phyloP scores from a whole-genome alignment of 2,888 invertebrate genomes.

The Plusia festucae region DNA sequence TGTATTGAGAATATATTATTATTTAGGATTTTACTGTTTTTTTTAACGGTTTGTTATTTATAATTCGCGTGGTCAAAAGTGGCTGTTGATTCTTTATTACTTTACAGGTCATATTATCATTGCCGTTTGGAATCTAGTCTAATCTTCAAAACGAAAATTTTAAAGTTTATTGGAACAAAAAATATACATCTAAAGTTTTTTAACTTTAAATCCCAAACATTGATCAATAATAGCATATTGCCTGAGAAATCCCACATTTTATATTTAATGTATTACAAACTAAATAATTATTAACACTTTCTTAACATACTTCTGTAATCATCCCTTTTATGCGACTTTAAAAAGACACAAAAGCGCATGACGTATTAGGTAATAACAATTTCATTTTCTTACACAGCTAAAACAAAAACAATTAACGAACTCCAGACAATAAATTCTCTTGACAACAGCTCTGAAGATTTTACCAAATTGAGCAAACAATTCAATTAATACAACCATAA shows the following conservation, averaged over 20 bases:
- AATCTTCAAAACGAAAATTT: too few relatives aligned
- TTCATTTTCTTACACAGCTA: not conserved
- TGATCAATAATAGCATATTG: too few relatives aligned
- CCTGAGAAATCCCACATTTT: too few relatives aligned
- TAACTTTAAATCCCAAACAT: too few relatives aligned
- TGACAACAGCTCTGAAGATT: conserved; percentile 20
- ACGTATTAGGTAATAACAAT: not conserved
- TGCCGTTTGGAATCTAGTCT: too few relatives aligned
- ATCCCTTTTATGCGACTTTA: not conserved
- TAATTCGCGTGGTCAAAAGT: not conserved
- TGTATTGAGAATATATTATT: not conserved
- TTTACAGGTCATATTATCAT: too few relatives aligned
- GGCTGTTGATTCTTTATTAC: not conserved
- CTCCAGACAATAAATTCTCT: conserved; percentile 15
- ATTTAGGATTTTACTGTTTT: not conserved
- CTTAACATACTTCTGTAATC: too few relatives aligned
- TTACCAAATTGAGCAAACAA: conserved; percentile 18
- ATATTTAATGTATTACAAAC: too few relatives aligned
- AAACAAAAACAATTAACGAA: conserved; percentile 7
- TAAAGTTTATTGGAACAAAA: too few relatives aligned
- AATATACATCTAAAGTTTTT: too few relatives aligned
- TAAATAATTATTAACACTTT: too few relatives aligned
- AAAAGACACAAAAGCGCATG: conserved; percentile 5
- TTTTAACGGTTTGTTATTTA: not conserved
- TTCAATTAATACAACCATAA: conserved; percentile 13